Evolutionary conservation across 2,113 vertebrate species (phyloP).

Genomic region (Melanostigma gelatinosum): DNA sequence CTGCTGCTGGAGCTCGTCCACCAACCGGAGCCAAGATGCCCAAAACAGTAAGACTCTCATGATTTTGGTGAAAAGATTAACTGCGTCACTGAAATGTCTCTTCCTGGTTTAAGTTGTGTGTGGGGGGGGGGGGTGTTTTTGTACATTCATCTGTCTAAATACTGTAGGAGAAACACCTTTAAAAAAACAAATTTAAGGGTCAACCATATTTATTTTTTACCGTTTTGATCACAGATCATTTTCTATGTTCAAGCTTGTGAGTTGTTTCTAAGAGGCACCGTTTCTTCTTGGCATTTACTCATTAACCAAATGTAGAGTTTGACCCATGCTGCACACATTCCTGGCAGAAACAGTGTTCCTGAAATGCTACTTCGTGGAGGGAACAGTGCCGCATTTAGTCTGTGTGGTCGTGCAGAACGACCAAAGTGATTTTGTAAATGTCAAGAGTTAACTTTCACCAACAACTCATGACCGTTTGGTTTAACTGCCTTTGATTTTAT

Average conservation of each 20-base stretch:
- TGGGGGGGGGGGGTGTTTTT: background rate
- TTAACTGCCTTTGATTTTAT: background rate
- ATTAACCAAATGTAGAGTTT: conserved; percentile 82
- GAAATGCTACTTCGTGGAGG: background rate
- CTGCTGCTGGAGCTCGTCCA: conserved; percentile 44
- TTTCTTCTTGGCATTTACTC: conserved; percentile 72
- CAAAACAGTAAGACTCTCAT: conserved; percentile 83
- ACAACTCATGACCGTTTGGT: conserved; percentile 7
- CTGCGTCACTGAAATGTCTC: background rate
- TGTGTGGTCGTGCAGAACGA: background rate
- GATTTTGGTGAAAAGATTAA: background rate
- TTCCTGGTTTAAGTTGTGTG: conserved; percentile 25
- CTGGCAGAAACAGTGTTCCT: conserved; percentile 13
- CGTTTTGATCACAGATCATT: background rate
- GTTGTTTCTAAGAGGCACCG: conserved; percentile 35
- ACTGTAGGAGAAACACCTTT: background rate
- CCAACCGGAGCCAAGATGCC: conserved; percentile 83
- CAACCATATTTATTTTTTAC: background rate
- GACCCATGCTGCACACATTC: conserved; percentile 65
- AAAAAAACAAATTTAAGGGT: background rate
- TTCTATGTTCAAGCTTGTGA: conserved; percentile 5
- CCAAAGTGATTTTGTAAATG: background rate
- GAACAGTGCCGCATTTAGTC: background rate
- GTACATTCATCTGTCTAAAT: background rate
- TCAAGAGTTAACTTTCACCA: background rate